Evolutionary conservation across 2,797 vertebrate species (phyloP), one percentile per base, ranked within the genome.

Genomic region (Neosilurus mollespiculum): DNA sequence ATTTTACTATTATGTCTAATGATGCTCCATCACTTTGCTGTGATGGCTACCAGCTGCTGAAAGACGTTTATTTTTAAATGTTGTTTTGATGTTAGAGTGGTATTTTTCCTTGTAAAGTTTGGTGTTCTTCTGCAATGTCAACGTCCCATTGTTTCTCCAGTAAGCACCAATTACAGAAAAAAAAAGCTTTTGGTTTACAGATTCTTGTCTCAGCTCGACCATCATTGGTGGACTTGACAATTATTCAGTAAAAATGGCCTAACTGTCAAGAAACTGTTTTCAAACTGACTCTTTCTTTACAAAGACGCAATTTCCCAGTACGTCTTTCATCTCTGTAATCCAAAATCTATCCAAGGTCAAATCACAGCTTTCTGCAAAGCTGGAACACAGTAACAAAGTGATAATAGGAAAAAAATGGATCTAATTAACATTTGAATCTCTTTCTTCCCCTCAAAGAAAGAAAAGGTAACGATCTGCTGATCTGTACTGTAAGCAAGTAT

Each of bases 241-340:
- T 54, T 15, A n/a, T 64, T 80, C 66, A 54, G 18, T 61, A 62
- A 2, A 58, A 72, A 54, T n/a, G 78, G 71, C 71, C 34, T 80
- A 43, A 64, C 71, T 34, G 78, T 54, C 71, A 69, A 24, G 15
- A 37, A 65, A n/a, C 26, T 24, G 51, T 84, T 30, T 76, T 30
- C 37, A 56, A 30, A 66, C 49, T 1, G 49, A 24, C 20, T 24
- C 1, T 84, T 59, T 69, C 26, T 43, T 37, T 66, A 66, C 59
- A 53, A 43, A n/a, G 66, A 71, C 18, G 30, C 66, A n/a, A 72
- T 85, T 54, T 85, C 34, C 66, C 73, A 30, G 15, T 22, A 53
- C 16, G n/a, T 49, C 75, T 82, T 85, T 85, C 66, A 82, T 81
- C 84, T 85, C 61, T 30, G 43, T 70, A 73, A 81, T 59, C 83